Evolutionary conservation across 2,888 invertebrate genomes (phyloP), one percentile per base, ranked within the genome.

Genomic region (Sinhomidia bicolor): DNA sequence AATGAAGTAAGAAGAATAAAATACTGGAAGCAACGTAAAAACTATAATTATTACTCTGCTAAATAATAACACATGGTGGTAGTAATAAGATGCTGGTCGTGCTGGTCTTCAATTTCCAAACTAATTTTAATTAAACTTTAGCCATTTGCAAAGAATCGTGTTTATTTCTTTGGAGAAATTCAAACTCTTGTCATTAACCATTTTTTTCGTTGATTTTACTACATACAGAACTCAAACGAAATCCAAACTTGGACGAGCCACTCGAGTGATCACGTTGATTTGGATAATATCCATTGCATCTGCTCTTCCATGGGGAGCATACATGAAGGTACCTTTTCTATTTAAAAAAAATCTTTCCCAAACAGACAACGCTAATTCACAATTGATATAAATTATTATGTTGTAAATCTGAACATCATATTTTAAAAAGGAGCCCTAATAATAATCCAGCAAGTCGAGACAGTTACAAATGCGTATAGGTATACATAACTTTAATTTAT

Each of bases 261-360:
- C 94, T 44, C 93, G 94, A 87, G 93, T 94, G 88, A 94, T 94
- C 85, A 91, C 93, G 14, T 78, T 93, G 76, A 94, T 94, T 83
- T 94, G 94, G 94, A 89, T 93, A n/a, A 88, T 93, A 9, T 93
- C 94, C 20, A 92, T 93, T 47, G 89, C 93, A 26, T 93, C 93
- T 51, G 94, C 94, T 71, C 90, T 94, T 6, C 93, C 93, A 7
- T 93, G 92, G 92, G 93, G 93, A 32, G 87, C 91, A 62, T 93
- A 93, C 92, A 92, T 91, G 54, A 90, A 92, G 91, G 92, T 91
- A 89, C 17, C 36, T 32, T n/a, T 17, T 32, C 36, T 62, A 41
- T 68, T n/a, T n/a, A n/a, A n/a, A n/a, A n/a, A n/a, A n/a, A n/a
- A n/a, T n/a, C n/a, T n/a, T n/a, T n/a, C n/a, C n/a, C n/a, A n/a